These are phyloP conservation scores for Aphelenchoides bicaudatus DNA, from an alignment of 2,888 invertebrate species.

Conservation along the genomic window DNA sequence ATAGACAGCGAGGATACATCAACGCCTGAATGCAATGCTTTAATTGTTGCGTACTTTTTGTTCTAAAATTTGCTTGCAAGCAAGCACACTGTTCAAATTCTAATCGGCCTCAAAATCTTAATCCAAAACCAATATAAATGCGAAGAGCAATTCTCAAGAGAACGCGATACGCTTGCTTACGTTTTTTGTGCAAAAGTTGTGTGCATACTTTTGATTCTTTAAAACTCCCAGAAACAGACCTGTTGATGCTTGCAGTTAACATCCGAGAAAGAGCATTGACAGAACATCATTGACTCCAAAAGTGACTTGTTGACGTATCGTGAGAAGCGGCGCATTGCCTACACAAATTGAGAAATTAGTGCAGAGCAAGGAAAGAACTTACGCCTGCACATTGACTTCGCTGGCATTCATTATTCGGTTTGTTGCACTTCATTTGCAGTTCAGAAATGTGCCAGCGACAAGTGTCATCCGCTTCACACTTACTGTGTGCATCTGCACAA, in stretches of 20 bases:
- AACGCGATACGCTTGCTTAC: conserved; percentile 9
- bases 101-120: no score
- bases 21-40: conserved; percentile 40
- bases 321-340: conserved; percentile 52
- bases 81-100: no score
- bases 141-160: conserved; percentile 10
- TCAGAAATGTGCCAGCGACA: conserved; percentile 54
- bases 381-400: conserved; percentile 49
- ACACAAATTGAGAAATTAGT: conserved; percentile 14
- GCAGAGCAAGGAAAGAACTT: conserved; percentile 5
- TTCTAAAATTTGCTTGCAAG: no score
- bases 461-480: conserved; percentile 47
- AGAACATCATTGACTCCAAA: conserved; percentile 52
- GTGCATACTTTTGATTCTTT: conserved; percentile 18
- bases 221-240: conserved; percentile 29
- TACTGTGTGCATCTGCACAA: conserved; percentile 42
- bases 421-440: conserved; percentile 41
- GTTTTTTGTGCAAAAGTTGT: no score
- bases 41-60: no score
- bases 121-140: conserved; percentile 20
- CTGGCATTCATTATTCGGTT: conserved; percentile 29
- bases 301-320: conserved; percentile 44
- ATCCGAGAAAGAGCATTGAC: conserved; percentile 49
- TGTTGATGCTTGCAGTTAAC: conserved; percentile 41
- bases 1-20: conserved; percentile 52